These are phyloP conservation scores for Eristalis intricaria DNA, from an alignment of 2,888 invertebrate genomes.

Conservation along the genomic window DNA sequence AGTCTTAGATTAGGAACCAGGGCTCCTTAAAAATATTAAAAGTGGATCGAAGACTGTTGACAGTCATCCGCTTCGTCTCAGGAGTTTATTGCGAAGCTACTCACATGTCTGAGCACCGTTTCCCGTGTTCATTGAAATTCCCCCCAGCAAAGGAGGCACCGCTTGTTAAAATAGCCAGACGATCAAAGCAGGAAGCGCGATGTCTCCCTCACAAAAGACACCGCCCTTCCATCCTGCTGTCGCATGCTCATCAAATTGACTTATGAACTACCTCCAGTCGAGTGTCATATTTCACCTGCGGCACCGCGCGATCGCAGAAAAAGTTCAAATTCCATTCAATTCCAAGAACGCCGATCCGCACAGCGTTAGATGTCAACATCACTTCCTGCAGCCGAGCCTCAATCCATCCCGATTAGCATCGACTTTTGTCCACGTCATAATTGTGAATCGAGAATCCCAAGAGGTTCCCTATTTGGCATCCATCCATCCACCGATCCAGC, in stretches of 20 bases:
- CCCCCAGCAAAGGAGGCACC: too few species aligned
- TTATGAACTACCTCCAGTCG: neutral
- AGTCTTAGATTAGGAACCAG: too few species aligned
- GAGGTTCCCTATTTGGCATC: constrained; percentile 58
- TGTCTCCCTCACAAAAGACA: too few species aligned
- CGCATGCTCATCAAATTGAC: neutral
- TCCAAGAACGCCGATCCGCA: constrained; percentile 41
- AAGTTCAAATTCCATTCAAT: constrained; percentile 10
- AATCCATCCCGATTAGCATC: constrained; percentile 67
- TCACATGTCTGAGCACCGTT: too few species aligned
- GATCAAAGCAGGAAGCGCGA: too few species aligned
- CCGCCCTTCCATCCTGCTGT: neutral
- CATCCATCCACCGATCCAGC: constrained; percentile 7
- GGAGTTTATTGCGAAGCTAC: too few species aligned
- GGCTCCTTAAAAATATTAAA: too few species aligned
- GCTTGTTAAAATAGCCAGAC: too few species aligned
- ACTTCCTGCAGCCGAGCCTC: constrained; percentile 53
- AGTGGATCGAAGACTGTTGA: too few species aligned
- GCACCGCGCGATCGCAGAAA: neutral
- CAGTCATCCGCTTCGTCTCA: too few species aligned
- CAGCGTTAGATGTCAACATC: constrained; percentile 47
- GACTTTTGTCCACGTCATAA: constrained; percentile 65
- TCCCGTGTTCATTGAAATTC: too few species aligned
- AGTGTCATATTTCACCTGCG: neutral
- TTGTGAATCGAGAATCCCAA: constrained; percentile 54